A percentile compares a stretch with the other conserved stretches of the same genome.
Conservation (phyloP, 2,113 vertebrate genomes). For the Sceloporus undulatus region DNA sequence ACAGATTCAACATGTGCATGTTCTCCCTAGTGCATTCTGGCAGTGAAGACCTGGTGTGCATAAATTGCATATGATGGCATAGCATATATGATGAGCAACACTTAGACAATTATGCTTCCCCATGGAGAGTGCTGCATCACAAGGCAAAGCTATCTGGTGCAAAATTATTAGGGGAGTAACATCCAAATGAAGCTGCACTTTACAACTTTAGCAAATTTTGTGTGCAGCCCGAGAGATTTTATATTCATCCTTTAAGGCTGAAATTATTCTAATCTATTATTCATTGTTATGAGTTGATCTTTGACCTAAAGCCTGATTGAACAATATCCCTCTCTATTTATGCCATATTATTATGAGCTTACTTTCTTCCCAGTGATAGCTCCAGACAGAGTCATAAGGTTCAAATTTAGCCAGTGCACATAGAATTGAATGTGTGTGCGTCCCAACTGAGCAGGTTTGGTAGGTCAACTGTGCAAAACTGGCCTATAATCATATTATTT, state of each 20-base stretch:
- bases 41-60: background rate
- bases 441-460: background rate
- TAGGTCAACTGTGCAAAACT: background rate
- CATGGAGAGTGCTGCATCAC: background rate
- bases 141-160: background rate
- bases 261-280: conserved; percentile 9
- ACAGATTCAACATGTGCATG: background rate
- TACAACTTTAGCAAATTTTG: background rate
- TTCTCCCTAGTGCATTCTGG: background rate
- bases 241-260: background rate
- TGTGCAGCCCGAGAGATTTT: background rate
- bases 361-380: background rate
- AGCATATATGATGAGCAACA: background rate
- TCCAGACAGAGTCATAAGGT: background rate
- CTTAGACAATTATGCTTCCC: background rate
- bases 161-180: background rate
- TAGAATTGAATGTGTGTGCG: background rate
- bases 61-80: background rate
- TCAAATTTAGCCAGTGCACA: background rate
- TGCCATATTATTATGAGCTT: background rate
- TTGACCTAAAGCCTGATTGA: background rate
- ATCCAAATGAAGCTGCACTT: background rate
- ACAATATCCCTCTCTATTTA: background rate
- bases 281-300: background rate
- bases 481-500: background rate